A percentile compares a stretch with the other conserved stretches of the same genome.
These are phyloP conservation scores for Pedicia rivosa DNA, from an alignment of 2,888 invertebrate genomes.

Conservation along the genomic window DNA sequence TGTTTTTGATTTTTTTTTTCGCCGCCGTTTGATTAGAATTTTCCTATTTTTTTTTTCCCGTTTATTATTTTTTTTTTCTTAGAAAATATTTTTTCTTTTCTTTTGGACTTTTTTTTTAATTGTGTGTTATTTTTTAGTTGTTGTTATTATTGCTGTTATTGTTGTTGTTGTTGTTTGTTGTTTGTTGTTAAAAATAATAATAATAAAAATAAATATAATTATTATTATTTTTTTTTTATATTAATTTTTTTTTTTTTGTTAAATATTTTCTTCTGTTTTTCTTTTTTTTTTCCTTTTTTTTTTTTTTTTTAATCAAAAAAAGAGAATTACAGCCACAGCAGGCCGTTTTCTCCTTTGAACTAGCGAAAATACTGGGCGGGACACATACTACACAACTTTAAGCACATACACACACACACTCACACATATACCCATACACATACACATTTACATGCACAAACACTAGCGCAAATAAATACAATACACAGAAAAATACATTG, in stretches of 20 bases:
- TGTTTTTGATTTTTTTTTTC: not conserved
- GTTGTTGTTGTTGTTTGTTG: not conserved
- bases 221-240: not conserved
- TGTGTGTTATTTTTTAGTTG: conserved; percentile 2
- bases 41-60: conserved; percentile 8
- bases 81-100: no score
- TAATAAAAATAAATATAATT: not conserved
- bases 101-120: not conserved
- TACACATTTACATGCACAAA: no score
- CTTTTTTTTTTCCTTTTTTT: conserved; percentile 1
- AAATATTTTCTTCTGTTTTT: not conserved
- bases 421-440: no score
- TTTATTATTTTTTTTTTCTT: not conserved
- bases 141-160: conserved; percentile 2
- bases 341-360: conserved; percentile 6
- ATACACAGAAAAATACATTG: no score
- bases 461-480: no score
- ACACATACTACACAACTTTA: conserved; percentile 15
- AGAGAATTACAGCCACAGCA: conserved; percentile 5
- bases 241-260: not conserved
- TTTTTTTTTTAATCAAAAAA: conserved; percentile 1
- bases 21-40: conserved; percentile 5
- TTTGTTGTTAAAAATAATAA: no score
- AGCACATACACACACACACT: conserved; percentile 2
- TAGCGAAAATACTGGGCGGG: conserved; percentile 18